phyloP scores from a whole-genome alignment of 2,888 invertebrate genomes.

The Drosophila vallismaia region DNA sequence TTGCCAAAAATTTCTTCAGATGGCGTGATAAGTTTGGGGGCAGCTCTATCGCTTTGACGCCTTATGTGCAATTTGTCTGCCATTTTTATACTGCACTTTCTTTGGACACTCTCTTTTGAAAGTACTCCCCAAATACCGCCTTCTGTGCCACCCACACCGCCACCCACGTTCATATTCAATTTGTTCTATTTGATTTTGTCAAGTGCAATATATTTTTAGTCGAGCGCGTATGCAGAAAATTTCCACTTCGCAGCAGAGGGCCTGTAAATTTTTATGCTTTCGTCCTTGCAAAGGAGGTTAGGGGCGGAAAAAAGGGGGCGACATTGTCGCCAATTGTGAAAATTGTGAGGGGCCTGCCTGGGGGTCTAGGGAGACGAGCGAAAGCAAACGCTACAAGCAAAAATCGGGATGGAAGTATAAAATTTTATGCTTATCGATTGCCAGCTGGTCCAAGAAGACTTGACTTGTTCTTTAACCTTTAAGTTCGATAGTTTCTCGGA shows the following conservation, averaged over 20 bases:
- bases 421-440: constrained; percentile 76
- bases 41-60: constrained; percentile 47
- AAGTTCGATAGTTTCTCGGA: constrained; percentile 25
- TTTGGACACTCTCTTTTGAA: constrained; percentile 5
- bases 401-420: constrained; percentile 37
- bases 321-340: constrained; percentile 54
- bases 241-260: constrained; percentile 59
- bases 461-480: constrained; percentile 21
- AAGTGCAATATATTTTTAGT: constrained; percentile 70
- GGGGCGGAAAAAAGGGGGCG: constrained; percentile 25
- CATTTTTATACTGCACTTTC: constrained; percentile 62
- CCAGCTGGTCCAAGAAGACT: constrained; percentile 39
- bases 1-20: constrained; percentile 67
- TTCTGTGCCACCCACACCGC: background rate
- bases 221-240: constrained; percentile 68
- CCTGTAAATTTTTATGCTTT: constrained; percentile 70
- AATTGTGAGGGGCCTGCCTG: constrained; percentile 1
- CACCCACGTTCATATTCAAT: constrained; percentile 63
- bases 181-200: constrained; percentile 74
- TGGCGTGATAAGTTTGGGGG: constrained; percentile 22
- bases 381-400: background rate
- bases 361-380: background rate
- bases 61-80: constrained; percentile 77
- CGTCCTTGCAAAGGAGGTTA: constrained; percentile 12
- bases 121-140: background rate